Base-by-base conservation (phyloP, 2,797 vertebrate species). In the Chromis chromis region DNA sequence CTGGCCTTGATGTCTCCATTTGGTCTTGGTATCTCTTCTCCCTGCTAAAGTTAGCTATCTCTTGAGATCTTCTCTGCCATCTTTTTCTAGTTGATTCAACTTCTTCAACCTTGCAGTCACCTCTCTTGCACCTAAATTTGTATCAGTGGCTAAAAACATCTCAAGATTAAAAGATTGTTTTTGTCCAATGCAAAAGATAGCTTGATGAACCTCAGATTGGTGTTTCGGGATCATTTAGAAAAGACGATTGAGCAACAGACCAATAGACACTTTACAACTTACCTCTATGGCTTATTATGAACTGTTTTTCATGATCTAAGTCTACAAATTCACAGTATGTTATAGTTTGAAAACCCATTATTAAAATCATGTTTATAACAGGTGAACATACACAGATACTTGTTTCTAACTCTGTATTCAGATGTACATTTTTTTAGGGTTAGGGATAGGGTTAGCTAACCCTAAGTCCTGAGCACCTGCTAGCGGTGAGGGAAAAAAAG, bases 1-100 rank as follows among this genome's bases (percentile, higher is more conserved):
- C 80, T 88, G 79, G 58, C 40, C 66, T 68, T 59, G 27, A 76
- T 83, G 57, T 79, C 70, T 82, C 42, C 28, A 65, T 73, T 76
- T 78, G 58, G 55, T 64, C 33, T 71, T 52, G 4, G 50, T 59
- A 42, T 62, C 28, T 46, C n/a, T 76, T 78, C 64, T 64, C 39
- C 31, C n/a, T 13, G 65, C 21, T 62, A 39, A 59, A 59, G 61
- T 79, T 49, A 70, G n/a, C n/a, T n/a, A 48, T 83, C 60, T 81
- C 70, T 71, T 55, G 19, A 74, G 31, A 55, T 50, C 28, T 65
- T 79, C 19, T 65, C 27, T 70, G 61, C 16, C 27, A 31, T 46
- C 22, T n/a, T 39, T 67, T 60, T 70, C 17, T 60, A 48, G 59
- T 49, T 12, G n/a, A 52, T 58, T 72, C 22, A 22, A 44, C 24